Evolutionary conservation across 1,140 invertebrate genomes (phyloP).

Genomic region (Cardiocondyla obscurior): DNA sequence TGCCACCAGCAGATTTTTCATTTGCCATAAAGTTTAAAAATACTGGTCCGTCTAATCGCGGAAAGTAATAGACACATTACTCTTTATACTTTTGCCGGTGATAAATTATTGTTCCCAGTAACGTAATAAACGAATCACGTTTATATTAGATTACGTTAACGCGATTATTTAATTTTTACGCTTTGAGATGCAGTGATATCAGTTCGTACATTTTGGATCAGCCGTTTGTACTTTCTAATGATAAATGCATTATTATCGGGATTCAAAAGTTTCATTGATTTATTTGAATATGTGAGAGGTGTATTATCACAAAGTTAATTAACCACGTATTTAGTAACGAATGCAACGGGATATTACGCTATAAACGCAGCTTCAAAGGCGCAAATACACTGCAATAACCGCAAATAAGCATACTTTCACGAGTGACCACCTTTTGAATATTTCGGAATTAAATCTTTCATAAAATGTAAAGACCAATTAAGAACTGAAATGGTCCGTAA

Average conservation of each 20-base stretch:
- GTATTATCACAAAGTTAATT: neutral
- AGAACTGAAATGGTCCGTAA: constrained; percentile 5
- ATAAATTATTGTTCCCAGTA: constrained; percentile 3
- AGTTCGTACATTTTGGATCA: constrained; percentile 6
- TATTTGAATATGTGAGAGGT: neutral
- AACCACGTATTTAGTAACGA: neutral
- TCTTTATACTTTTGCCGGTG: too few species aligned
- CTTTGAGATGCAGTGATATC: neutral
- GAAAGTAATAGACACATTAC: neutral
- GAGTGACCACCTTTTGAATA: constrained; percentile 1
- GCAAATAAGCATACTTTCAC: constrained; percentile 26
- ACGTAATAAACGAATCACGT: neutral
- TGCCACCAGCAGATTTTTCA: neutral
- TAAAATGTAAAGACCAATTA: constrained; percentile 38
- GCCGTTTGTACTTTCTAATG: neutral
- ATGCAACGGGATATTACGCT: neutral
- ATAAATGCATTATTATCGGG: neutral
- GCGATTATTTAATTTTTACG: neutral
- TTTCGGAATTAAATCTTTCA: constrained; percentile 37
- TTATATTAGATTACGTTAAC: neutral
- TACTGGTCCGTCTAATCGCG: neutral
- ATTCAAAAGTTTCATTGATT: neutral
- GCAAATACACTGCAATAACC: neutral
- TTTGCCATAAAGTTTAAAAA: constrained; percentile 10
- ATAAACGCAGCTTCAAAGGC: constrained; percentile 1